Percentiles rank a stretch among this genome's conserved stretches.
Conservation (phyloP, 2,888 invertebrate species). For the Nezara viridula region DNA sequence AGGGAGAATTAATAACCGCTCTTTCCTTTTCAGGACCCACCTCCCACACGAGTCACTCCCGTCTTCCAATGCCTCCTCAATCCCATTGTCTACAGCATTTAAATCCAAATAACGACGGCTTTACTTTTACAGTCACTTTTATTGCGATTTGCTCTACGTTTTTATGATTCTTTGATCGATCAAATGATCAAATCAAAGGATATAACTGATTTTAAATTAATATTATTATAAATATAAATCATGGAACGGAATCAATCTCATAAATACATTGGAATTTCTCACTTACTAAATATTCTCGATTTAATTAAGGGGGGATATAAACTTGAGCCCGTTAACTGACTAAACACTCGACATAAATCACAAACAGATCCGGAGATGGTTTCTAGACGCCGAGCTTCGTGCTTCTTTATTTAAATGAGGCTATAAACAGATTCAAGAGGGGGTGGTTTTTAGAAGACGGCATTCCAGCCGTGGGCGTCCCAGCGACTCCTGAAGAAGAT, state of each 20-base stretch:
- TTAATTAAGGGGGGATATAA: background rate
- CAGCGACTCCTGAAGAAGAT: slow-evolving; percentile 39
- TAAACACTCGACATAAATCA: background rate
- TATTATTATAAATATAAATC: background rate
- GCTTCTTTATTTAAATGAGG: slow-evolving; percentile 48
- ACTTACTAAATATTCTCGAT: background rate
- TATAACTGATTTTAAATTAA: background rate
- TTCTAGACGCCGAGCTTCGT: background rate
- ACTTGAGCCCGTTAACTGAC: background rate
- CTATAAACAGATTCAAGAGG: slow-evolving; percentile 38
- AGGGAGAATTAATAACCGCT: slow-evolving; percentile 50
- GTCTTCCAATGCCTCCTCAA: background rate
- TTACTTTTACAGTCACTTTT: background rate
- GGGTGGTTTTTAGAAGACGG: slow-evolving; percentile 30
- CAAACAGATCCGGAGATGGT: background rate
- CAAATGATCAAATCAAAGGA: background rate
- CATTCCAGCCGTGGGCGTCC: slow-evolving; percentile 27
- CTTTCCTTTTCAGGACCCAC: slow-evolving; percentile 32
- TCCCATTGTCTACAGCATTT: background rate
- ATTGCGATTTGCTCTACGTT: background rate
- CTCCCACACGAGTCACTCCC: slow-evolving; percentile 1
- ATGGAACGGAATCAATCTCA: background rate
- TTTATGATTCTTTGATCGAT: background rate
- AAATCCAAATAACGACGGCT: background rate
- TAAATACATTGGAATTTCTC: background rate